phyloP scores from a whole-genome alignment of 37 sponge, comb jelly and placozoan species.

The Halisarca cf. caerulea region DNA sequence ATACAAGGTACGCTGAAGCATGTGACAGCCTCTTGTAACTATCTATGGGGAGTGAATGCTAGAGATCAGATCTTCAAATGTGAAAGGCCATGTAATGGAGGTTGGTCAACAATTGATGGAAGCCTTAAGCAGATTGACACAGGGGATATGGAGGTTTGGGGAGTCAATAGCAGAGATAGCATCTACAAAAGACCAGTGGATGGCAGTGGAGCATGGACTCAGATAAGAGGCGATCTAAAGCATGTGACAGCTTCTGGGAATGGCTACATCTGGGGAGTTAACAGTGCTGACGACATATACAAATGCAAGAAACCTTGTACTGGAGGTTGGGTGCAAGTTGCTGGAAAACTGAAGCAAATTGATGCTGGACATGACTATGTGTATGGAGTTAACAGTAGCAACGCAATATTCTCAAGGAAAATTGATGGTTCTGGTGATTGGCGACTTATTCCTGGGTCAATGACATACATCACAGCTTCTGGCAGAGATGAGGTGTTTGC shows the following conservation, averaged over 20 bases:
- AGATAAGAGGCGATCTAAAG: slow-evolving; percentile 12
- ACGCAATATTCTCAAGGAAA: slow-evolving; percentile 11
- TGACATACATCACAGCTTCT: slow-evolving; percentile 50
- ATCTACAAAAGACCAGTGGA: not conserved
- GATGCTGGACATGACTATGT: slow-evolving; percentile 54
- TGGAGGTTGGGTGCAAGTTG: slow-evolving; percentile 35
- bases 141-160: slow-evolving; percentile 22
- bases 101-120: not conserved
- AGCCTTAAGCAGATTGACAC: slow-evolving; percentile 27
- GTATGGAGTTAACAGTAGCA: slow-evolving; percentile 44
- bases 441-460: slow-evolving; percentile 33
- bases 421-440: slow-evolving; percentile 39
- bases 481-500: slow-evolving; percentile 64
- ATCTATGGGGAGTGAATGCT: slow-evolving; percentile 18
- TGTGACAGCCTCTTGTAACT: slow-evolving; percentile 26
- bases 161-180: slow-evolving; percentile 7
- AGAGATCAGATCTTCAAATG: slow-evolving; percentile 25
- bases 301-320: slow-evolving; percentile 78
- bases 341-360: slow-evolving; percentile 45
- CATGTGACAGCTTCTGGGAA: slow-evolving; percentile 76
- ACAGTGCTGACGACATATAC: slow-evolving; percentile 29
- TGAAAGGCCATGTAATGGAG: slow-evolving; percentile 15
- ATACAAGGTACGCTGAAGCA: slow-evolving; percentile 25
- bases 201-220: not conserved
- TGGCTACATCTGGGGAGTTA: slow-evolving; percentile 76